Conservation (phyloP, 2,797 vertebrate species). For the Zenarchopterus dispar region DNA sequence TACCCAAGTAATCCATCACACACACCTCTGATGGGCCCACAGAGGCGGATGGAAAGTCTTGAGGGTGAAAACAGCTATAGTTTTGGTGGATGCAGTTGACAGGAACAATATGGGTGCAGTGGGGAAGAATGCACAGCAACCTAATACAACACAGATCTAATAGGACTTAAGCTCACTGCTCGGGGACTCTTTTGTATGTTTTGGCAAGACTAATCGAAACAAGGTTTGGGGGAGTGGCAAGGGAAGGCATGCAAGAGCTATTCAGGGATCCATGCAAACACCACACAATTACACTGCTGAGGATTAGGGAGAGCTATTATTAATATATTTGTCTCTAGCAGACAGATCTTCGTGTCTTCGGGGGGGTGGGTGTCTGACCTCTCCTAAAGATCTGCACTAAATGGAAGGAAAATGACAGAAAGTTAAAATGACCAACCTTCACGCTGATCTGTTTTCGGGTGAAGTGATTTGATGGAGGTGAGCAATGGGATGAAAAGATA, state of each 20-base stretch:
- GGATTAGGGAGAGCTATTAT: slow-evolving; percentile 32
- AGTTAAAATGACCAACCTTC: slow-evolving; percentile 84
- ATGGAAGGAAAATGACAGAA: slow-evolving; percentile 44
- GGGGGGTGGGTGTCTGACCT: slow-evolving; percentile 20
- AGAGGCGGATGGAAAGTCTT: slow-evolving; percentile 40
- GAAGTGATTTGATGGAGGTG: slow-evolving; percentile 80
- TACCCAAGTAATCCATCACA: slow-evolving; percentile 58
- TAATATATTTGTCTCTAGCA: slow-evolving; percentile 13
- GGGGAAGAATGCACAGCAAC: slow-evolving; percentile 25
- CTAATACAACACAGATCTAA: slow-evolving; percentile 44
- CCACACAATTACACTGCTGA: slow-evolving; percentile 27
- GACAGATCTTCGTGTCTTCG: slow-evolving; percentile 11
- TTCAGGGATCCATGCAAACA: slow-evolving; percentile 66
- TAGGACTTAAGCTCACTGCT: slow-evolving; percentile 43
- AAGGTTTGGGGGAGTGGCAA: slow-evolving; percentile 37
- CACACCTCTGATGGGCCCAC: slow-evolving; percentile 50
- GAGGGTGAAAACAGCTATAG: slow-evolving; percentile 36
- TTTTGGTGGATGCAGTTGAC: slow-evolving; percentile 39
- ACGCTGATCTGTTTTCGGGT: slow-evolving; percentile 79
- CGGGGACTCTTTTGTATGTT: slow-evolving; percentile 37
- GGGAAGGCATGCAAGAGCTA: slow-evolving; percentile 59
- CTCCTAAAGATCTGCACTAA: slow-evolving; percentile 37
- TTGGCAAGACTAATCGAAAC: slow-evolving; percentile 48
- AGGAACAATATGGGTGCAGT: slow-evolving; percentile 34
- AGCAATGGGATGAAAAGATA: slow-evolving; percentile 73